Conservation (phyloP, 2,113 vertebrate species). For the Oxygymnocypris stewartii region DNA sequence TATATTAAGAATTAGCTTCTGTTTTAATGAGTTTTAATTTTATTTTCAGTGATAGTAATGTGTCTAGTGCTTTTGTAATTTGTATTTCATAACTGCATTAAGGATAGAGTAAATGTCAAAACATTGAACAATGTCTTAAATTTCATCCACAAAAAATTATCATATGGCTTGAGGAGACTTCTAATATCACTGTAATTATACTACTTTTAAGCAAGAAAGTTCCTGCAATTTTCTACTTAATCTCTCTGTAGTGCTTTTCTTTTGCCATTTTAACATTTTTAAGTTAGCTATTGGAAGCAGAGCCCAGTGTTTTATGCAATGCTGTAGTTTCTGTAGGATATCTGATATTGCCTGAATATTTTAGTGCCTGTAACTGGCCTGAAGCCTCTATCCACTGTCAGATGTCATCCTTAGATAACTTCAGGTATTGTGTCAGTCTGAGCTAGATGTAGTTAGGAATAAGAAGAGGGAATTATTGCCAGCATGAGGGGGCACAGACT, state of each 20-base stretch:
- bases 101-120: too few species aligned
- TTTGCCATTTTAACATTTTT: neutral
- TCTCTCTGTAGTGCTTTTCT: neutral
- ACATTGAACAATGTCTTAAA: neutral
- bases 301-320: neutral
- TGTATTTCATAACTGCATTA: too few species aligned
- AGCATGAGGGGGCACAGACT: conserved; percentile 6
- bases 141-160: neutral
- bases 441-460: conserved; percentile 27
- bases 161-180: neutral
- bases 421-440: neutral
- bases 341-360: conserved; percentile 13
- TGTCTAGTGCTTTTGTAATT: neutral
- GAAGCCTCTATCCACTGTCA: neutral
- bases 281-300: neutral
- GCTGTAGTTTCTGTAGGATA: neutral
- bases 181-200: neutral
- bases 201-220: neutral
- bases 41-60: neutral
- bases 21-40: neutral
- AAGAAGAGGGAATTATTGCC: conserved; percentile 19
- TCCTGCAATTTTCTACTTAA: neutral
- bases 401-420: neutral
- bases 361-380: neutral
- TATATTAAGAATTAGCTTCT: too few species aligned